phyloP scores from a whole-genome alignment of 2,797 vertebrate species.

The Acanthornis magna region DNA sequence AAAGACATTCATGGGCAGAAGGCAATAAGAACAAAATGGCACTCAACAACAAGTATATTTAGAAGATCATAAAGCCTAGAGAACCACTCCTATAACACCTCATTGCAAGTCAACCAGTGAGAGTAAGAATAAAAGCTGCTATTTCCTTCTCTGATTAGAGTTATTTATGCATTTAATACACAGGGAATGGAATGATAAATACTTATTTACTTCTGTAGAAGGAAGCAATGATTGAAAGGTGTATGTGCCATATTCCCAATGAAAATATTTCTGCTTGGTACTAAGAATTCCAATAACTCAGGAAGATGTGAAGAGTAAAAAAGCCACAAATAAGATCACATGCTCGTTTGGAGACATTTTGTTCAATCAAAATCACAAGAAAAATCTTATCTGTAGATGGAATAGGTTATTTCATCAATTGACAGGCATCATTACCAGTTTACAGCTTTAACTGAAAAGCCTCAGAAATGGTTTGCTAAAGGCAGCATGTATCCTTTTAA shows the following conservation, averaged over 20 bases:
- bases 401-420: not conserved
- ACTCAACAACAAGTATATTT: not conserved
- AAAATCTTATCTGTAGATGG: not conserved
- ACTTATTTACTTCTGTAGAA: not conserved
- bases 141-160: not conserved
- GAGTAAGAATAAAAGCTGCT: not conserved
- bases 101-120: not conserved
- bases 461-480: not conserved
- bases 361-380: not conserved
- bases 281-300: not conserved
- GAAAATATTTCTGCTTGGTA: not conserved
- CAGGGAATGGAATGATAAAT: not conserved
- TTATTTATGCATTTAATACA: not conserved
- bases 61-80: not conserved
- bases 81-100: not conserved
- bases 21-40: not conserved
- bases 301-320: not conserved
- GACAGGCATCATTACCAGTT: not conserved
- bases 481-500: not conserved
- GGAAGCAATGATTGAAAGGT: not conserved
- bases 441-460: not conserved
- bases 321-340: not conserved
- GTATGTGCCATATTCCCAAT: not conserved
- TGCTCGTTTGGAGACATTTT: not conserved
- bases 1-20: not conserved